Conservation (phyloP, 2,113 vertebrate genomes). For the Ictalurus furcatus region DNA sequence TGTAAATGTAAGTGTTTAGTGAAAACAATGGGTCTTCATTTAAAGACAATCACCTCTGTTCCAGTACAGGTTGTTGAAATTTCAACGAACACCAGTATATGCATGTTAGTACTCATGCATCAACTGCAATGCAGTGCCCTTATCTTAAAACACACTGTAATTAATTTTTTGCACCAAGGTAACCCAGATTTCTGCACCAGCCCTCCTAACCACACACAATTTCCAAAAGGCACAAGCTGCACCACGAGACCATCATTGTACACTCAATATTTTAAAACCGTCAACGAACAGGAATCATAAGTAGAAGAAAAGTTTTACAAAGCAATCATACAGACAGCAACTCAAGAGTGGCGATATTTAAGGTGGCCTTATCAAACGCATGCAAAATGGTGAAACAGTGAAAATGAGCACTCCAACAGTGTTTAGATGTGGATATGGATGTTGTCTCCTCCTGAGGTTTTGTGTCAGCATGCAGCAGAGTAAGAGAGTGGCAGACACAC, state of each 20-base stretch:
- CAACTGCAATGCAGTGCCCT: background rate
- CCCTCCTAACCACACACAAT: background rate
- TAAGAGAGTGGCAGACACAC: slow-evolving; percentile 11
- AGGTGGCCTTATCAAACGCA: background rate
- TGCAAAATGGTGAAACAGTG: background rate
- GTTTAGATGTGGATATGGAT: background rate
- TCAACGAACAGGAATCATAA: background rate
- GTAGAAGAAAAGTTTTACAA: background rate
- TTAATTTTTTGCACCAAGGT: background rate
- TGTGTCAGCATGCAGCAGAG: slow-evolving; percentile 25
- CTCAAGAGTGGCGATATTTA: background rate
- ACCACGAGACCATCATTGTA: background rate
- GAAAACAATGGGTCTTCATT: background rate
- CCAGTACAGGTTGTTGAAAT: background rate
- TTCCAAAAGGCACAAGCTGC: background rate
- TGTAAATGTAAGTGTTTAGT: background rate
- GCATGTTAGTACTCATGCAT: background rate
- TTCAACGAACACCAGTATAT: background rate
- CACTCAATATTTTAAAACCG: background rate
- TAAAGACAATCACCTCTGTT: background rate
- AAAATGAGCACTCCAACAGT: background rate
- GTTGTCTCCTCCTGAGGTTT: background rate
- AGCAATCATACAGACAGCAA: background rate
- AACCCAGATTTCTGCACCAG: background rate
- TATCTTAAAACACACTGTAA: background rate